phyloP scores from a whole-genome alignment of 2,797 vertebrate genomes.

The Chelidonichthys spinosus region DNA sequence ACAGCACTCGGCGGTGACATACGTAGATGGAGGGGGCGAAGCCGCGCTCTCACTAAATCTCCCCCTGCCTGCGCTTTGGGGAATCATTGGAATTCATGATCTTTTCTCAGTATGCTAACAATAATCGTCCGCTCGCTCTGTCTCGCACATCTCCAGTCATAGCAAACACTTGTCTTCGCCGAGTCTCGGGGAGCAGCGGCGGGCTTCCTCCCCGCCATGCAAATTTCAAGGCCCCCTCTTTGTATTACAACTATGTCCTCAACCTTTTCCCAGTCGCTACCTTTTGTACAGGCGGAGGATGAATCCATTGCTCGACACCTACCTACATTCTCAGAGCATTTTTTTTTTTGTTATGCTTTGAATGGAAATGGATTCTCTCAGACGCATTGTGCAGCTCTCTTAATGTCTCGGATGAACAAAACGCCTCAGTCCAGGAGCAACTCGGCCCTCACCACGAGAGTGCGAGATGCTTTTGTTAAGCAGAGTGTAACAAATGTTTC shows the following conservation, averaged over 20 bases:
- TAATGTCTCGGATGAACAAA: conserved; percentile 50
- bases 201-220: conserved; percentile 71
- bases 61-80: conserved; percentile 68
- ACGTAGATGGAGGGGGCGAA: conserved; percentile 68
- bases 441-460: conserved; percentile 41
- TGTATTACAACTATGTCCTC: conserved; percentile 76
- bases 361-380: conserved; percentile 49
- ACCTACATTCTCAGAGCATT: conserved; percentile 68
- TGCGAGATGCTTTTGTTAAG: conserved; percentile 67
- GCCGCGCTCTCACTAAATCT: conserved; percentile 67
- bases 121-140: conserved; percentile 77
- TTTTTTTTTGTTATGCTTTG: conserved; percentile 53
- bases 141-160: conserved; percentile 77
- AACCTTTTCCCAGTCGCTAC: conserved; percentile 70
- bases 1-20: conserved; percentile 67
- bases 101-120: conserved; percentile 82
- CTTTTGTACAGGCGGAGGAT: conserved; percentile 66
- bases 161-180: conserved; percentile 74
- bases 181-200: conserved; percentile 60
- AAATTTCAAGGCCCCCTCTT: conserved; percentile 75
- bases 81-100: conserved; percentile 83
- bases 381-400: conserved; percentile 44
- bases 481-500: conserved; percentile 76
- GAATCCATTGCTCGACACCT: conserved; percentile 59
- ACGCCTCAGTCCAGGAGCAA: conserved; percentile 40